Evolutionary conservation across 2,797 vertebrate genomes (phyloP), one percentile per base, ranked within the genome.

Genomic region (Hyperoplus immaculatus): DNA sequence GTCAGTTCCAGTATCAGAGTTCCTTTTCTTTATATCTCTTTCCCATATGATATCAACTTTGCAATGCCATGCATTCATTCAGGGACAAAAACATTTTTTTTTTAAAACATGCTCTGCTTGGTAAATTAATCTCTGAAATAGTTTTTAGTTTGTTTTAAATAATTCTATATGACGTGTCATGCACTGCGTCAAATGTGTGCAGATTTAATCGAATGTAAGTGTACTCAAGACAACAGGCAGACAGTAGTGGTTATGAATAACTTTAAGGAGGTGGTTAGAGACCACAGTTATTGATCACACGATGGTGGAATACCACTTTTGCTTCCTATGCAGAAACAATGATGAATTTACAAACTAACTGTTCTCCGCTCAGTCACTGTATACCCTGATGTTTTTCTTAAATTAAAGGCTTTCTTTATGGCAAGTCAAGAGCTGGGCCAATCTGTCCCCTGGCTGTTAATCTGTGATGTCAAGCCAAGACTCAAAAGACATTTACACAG

Each of bases 401-500:
- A 59, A 58, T 64, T 11, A 39, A 11, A 50, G 6, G 56, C 60
- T 68, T 63, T 45, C 54, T 51, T n/a, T 67, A 57, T 18, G 63
- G 61, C 46, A 61, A 45, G 43, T 47, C 46, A 46, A 68, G 42
- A 69, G 50, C 21, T 18, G 43, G 63, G 72, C 59, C 80, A 81
- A 83, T 84, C 83, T 85, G 77, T 75, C 72, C 71, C 50, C 70
- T 80, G 41, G 64, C 58, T 64, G 84, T 77, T 94, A 92, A 93
- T 92, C 89, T 89, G 81, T 80, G 68, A 85, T 67, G 86, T 83
- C 68, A 77, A 59, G 63, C 61, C 76, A 59, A 75, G 53, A 73
- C 80, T 88, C 73, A 82, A 78, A 82, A 69, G 73, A 81, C 55
- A 45, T 75, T 83, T 75, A 62, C 68, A 46, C 68, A 46, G 15